Evolutionary conservation across 2,113 vertebrate genomes (phyloP).

Genomic region (Anolis carolinensis): DNA sequence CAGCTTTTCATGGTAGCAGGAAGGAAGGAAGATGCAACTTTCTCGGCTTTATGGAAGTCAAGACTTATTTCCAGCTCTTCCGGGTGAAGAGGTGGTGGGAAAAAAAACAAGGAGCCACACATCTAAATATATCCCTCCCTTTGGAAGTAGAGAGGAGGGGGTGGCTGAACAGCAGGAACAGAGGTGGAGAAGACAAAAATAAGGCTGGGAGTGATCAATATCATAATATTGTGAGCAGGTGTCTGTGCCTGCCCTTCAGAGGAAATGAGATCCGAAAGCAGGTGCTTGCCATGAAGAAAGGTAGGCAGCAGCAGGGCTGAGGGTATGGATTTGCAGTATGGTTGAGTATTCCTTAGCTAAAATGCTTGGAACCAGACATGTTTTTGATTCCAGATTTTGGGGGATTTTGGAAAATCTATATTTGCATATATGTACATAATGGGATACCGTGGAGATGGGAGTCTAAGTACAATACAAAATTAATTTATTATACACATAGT

Average conservation of each 20-base stretch:
- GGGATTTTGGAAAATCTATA: no score
- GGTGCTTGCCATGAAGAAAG: conserved; percentile 30
- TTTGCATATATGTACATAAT: no score
- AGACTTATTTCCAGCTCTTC: conserved; percentile 59
- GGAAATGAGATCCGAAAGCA: conserved; percentile 38
- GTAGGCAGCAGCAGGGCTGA: background rate
- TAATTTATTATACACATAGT: no score
- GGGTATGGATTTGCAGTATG: background rate
- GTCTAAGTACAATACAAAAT: no score
- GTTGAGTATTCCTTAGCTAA: no score
- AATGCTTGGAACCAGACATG: no score
- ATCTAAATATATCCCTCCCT: conserved; percentile 66
- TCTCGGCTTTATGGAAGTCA: conserved; percentile 62
- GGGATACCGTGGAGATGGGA: no score
- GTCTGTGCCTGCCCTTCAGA: conserved; percentile 6
- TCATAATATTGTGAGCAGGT: background rate
- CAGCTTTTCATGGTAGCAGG: conserved; percentile 69
- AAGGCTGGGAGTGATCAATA: background rate
- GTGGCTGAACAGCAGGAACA: conserved; percentile 31
- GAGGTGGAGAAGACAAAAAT: conserved; percentile 21
- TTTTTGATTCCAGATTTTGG: no score
- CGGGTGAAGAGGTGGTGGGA: conserved; percentile 71
- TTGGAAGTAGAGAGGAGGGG: conserved; percentile 8
- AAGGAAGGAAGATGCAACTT: conserved; percentile 75
- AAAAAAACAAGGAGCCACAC: conserved; percentile 58